phyloP scores from a whole-genome alignment of 2,888 invertebrate species.

The Mechanitis messenoides region DNA sequence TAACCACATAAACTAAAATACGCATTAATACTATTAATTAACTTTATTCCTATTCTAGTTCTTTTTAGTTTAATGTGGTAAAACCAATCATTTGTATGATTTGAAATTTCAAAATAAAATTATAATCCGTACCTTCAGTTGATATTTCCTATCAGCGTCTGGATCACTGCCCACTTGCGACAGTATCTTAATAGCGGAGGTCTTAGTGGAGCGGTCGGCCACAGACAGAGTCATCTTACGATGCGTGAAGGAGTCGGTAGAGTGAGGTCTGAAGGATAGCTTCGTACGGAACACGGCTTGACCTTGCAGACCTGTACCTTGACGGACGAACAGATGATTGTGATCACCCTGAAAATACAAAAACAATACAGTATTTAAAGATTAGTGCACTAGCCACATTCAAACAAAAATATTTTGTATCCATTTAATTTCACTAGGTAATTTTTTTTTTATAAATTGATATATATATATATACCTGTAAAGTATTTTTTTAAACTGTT shows the following conservation, averaged over 20 bases:
- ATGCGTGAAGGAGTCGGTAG: constrained; percentile 99
- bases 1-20: no score
- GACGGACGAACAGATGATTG: constrained; percentile 97
- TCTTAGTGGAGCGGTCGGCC: constrained; percentile 95
- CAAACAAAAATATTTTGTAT: no score
- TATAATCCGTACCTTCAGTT: constrained; percentile 83
- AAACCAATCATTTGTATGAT: no score
- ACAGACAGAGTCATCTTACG: constrained; percentile 98
- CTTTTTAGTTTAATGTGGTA: no score
- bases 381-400: no score
- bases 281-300: constrained; percentile 98
- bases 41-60: no score
- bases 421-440: no score
- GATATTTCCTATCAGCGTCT: constrained; percentile 91
- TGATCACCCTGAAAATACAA: constrained; percentile 85
- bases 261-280: constrained; percentile 97
- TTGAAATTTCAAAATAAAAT: no score
- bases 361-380: constrained; percentile 2
- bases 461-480: background rate
- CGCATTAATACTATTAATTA: no score
- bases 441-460: no score
- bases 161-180: constrained; percentile 96
- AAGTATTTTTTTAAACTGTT: background rate
- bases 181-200: constrained; percentile 95
- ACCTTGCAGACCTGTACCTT: constrained; percentile 98